Conservation (phyloP, 1,140 invertebrate species). For the Magallana ariakensis region DNA sequence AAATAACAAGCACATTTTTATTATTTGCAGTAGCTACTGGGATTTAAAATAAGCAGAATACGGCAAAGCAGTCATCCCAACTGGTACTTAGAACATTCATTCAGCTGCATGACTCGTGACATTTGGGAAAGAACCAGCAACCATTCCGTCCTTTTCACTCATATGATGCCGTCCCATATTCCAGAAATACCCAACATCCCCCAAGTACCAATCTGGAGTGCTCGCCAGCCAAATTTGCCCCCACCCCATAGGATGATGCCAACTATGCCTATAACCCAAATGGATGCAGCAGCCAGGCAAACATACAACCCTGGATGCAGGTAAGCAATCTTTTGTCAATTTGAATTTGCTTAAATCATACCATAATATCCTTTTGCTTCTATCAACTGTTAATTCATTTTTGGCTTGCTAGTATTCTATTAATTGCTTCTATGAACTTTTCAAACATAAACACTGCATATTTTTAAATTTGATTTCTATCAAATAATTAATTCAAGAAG, state of each 20-base stretch:
- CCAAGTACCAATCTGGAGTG: constrained; percentile 57
- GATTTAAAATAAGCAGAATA: constrained; percentile 14
- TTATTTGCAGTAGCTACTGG: constrained; percentile 10
- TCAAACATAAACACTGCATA: too few species aligned
- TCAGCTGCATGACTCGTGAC: constrained; percentile 18
- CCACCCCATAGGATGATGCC: constrained; percentile 21
- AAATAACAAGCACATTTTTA: constrained; percentile 36
- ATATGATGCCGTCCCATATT: constrained; percentile 56
- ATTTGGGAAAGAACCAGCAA: constrained; percentile 5
- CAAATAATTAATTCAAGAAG: too few species aligned
- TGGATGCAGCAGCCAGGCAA: constrained; percentile 4
- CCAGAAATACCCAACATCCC: constrained; percentile 47
- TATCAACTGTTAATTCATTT: too few species aligned
- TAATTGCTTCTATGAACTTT: too few species aligned
- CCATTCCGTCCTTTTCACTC: not conserved
- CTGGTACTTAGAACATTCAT: not conserved
- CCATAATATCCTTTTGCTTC: too few species aligned
- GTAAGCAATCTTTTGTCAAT: constrained; percentile 20
- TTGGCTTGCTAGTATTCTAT: too few species aligned
- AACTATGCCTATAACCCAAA: not conserved
- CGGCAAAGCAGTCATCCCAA: not conserved
- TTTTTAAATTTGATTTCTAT: too few species aligned
- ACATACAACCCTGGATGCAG: constrained; percentile 58
- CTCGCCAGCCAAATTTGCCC: constrained; percentile 34
- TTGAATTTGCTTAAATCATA: too few species aligned